phyloP scores from a whole-genome alignment of 2,888 invertebrate species.

The Thereva unica region DNA sequence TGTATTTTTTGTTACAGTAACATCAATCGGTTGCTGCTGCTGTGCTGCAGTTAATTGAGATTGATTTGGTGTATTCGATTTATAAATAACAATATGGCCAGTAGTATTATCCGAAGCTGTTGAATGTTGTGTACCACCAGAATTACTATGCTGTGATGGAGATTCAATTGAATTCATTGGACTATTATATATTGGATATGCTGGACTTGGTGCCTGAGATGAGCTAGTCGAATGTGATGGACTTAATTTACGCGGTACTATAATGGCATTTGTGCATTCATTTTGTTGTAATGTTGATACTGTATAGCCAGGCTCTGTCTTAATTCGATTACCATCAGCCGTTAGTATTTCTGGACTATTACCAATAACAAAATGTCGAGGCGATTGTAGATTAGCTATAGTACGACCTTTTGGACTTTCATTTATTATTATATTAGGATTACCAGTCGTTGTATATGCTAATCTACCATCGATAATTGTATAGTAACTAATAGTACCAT shows the following conservation, averaged over 20 bases:
- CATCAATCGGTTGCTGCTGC: conserved; percentile 74
- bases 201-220: conserved; percentile 76
- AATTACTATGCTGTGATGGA: conserved; percentile 67
- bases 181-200: conserved; percentile 83
- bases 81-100: conserved; percentile 48
- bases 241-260: conserved; percentile 70
- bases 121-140: conserved; percentile 21
- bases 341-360: conserved; percentile 25
- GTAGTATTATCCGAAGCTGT: conserved; percentile 28
- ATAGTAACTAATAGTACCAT: conserved; percentile 40
- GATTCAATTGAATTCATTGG: conserved; percentile 78
- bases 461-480: conserved; percentile 46
- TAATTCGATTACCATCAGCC: conserved; percentile 20
- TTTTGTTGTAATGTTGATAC: conserved; percentile 52
- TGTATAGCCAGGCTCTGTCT: conserved; percentile 27
- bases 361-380: conserved; percentile 25
- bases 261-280: conserved; percentile 61
- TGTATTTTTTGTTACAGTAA: conserved; percentile 61
- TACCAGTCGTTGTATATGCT: conserved; percentile 43
- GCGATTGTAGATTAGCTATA: not conserved
- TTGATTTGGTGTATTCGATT: conserved; percentile 28
- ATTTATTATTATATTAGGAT: conserved; percentile 28
- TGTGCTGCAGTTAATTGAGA: conserved; percentile 62
- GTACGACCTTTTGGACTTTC: conserved; percentile 11
- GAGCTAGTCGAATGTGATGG: conserved; percentile 67